Base-by-base conservation (phyloP, 2,113 vertebrate species). In the Ochotona curzoniae region DNA sequence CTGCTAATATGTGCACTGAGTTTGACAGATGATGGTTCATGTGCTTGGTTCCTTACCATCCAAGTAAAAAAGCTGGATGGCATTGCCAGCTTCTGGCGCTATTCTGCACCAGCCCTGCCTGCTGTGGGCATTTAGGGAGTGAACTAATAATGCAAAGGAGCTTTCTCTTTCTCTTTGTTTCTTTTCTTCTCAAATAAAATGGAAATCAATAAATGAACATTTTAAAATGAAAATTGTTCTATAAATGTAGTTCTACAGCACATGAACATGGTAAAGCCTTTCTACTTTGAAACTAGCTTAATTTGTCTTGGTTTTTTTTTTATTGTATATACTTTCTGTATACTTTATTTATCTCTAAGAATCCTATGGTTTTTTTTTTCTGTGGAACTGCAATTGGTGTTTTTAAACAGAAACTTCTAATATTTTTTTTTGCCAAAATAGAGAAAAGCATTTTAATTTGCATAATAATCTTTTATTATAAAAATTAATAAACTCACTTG, bases 361-460 rank as follows among this genome's bases (percentile, higher is more conserved):
- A 93, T 75, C 26, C 32, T 2, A 71, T 35, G 28, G 10, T 47
- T 83, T 84, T 18, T 76, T 47, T 83, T 84, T 18, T 76, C 47
- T 13, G 63, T 89, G 18, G 14, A 83, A 38, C 15, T 54, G 3
- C 21, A 93, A 83, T 61, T 67, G 61, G 28, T 38, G 61, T 51
- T 80, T 93, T 89, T 49, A 61, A 69, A 75, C 5, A 67, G 28
- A 60, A 88, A 35, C 81, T 82, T 93, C 60, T 17, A 64, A 76
- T 38, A 78, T 38, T 35, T 14, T 15, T 60, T 67, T 82, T 76
- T 83, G 51, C 35, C 47, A 76, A 20, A 61, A 21, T 5, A 47
- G 44, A n/a, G 38, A 49, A 88, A 87, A 75, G 30, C 14, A 66
- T 66, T 32, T 74, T 11, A 60, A 74, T 75, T 87, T 47, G 26